A percentile compares a stretch with the other conserved stretches of the same genome.
Conservation (phyloP, 2,113 vertebrate species). For the Tragelaphus strepsiceros region DNA sequence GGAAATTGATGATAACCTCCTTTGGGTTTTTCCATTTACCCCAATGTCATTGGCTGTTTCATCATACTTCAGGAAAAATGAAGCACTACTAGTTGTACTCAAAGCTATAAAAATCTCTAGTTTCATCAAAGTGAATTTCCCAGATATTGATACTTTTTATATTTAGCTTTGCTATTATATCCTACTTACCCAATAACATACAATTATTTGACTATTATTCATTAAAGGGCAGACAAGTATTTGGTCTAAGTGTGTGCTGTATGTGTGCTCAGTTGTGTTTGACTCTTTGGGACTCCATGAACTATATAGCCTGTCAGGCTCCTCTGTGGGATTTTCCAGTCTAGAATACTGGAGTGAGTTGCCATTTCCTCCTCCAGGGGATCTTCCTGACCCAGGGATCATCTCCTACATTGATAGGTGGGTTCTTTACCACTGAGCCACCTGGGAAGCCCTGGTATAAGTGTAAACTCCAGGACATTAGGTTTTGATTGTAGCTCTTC, state of each 20-base stretch:
- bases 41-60: neutral
- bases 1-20: neutral
- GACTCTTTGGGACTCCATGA: neutral
- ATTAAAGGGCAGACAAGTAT: neutral
- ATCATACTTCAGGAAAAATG: constrained; percentile 28
- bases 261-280: neutral
- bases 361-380: neutral
- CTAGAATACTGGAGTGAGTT: neutral
- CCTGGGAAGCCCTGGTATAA: neutral
- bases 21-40: neutral
- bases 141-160: neutral
- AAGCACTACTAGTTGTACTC: neutral
- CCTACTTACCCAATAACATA: neutral
- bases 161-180: neutral
- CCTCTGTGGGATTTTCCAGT: neutral
- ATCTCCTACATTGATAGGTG: neutral
- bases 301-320: neutral
- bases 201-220: neutral
- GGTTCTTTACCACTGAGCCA: neutral
- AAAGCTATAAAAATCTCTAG: neutral
- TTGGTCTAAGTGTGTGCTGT: neutral
- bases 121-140: neutral
- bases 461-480: neutral
- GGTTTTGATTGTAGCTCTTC: neutral
- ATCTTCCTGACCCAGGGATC: neutral